These are phyloP conservation scores for Porites lutea DNA, from an alignment of 64 coral and sea anemone species.

Conservation along the genomic window DNA sequence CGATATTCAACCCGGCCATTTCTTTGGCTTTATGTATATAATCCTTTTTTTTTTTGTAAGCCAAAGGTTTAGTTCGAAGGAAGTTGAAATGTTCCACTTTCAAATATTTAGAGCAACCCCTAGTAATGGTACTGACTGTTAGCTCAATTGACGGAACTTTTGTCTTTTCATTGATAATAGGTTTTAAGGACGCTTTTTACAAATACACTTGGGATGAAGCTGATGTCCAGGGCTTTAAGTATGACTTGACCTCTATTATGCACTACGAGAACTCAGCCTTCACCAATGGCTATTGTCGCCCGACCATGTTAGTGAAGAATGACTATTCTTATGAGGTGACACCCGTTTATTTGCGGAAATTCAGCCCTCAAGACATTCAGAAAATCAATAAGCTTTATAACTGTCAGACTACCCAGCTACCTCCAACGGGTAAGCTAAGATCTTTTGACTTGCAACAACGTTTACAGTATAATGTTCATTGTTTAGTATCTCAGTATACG, in stretches of 20 bases:
- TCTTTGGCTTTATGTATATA: too few relatives aligned
- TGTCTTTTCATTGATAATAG: background rate
- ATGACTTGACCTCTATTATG: constrained; percentile 89
- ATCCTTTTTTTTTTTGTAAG: too few relatives aligned
- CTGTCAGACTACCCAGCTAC: constrained; percentile 60
- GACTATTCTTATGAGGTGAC: constrained; percentile 67
- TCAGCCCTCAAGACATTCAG: constrained; percentile 85
- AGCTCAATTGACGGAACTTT: background rate
- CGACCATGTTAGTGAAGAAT: constrained; percentile 76
- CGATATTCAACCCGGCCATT: too few relatives aligned
- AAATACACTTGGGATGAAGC: constrained; percentile 74
- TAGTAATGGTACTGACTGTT: too few relatives aligned
- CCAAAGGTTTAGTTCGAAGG: too few relatives aligned
- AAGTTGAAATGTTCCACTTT: too few relatives aligned
- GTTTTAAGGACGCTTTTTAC: constrained; percentile 83
- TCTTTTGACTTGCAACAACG: background rate
- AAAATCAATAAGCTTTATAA: constrained; percentile 90
- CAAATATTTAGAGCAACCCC: too few relatives aligned
- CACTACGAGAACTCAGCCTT: constrained; percentile 86
- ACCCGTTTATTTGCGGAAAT: constrained; percentile 68
- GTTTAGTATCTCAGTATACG: background rate
- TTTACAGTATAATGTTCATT: background rate
- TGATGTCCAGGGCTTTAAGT: constrained; percentile 66
- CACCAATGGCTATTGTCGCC: constrained; percentile 78
- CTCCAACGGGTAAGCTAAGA: constrained; percentile 59